Evolutionary conservation across 2,888 invertebrate genomes (phyloP), one percentile per base, ranked within the genome.

Genomic region (Biston betularia): DNA sequence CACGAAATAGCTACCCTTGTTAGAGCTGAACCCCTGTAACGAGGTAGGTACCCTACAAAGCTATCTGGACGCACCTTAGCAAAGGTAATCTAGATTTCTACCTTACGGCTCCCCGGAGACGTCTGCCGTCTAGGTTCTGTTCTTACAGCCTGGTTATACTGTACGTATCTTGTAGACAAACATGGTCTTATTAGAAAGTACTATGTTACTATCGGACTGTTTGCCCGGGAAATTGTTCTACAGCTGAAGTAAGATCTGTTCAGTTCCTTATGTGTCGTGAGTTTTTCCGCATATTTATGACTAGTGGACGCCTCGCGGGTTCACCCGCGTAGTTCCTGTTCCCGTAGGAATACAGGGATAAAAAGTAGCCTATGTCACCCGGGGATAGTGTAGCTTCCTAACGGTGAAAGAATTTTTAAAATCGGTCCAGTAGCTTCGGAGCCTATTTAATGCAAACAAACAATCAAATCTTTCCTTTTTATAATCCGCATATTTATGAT

Each of bases 71-170:
- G 54, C 50, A 63, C 68, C 77, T 67, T 77, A 72, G 74, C 72
- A 14, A 63, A 69, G 76, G 77, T 81, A 80, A 82, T 82, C 80
- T 78, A 77, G 77, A 76, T 76, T 74, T 75, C 75, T 75, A 65
- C 69, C 71, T 73, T 73, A 79, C 74, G 71, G 70, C 72, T 69
- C 82, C 58, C 75, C 9, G 0, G 70, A 66, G 81, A 63, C 58
- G 55, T 59, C 50, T 45, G 69, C 54, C 57, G 70, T 59, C 72
- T 71, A 58, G 64, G 57, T 69, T 70, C 65, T 58, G 65, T 70
- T 71, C 61, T 56, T 58, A 38, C 9, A 58, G 40, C 42, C 60
- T 61, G 42, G 57, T 59, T 65, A 55, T 69, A 59, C 61, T 52
- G 54, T 59, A 65, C 56, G 45, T 45, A 63, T 55, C 52, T 35